Base-by-base conservation (phyloP, 1,140 invertebrate species). In the Euschistus heros region DNA sequence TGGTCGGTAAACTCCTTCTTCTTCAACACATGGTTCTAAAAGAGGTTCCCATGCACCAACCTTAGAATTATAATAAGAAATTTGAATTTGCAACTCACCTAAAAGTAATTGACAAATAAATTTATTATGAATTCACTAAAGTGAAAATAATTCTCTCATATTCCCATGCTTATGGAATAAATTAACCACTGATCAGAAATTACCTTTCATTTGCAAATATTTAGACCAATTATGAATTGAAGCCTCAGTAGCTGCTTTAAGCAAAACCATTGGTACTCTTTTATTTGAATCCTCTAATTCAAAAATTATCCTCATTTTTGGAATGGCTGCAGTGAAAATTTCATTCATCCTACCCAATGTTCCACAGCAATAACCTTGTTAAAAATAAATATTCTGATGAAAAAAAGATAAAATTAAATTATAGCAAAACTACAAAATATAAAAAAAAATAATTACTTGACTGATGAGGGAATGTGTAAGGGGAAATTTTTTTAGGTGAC, bases 1-100 rank as follows among this genome's bases (percentile, higher is more conserved):
- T 0, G 87, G 84, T 70, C 82, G 77, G 70, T 87, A 87, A 4
- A 81, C 74, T 65, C 83, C 83, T 71, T 87, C 86, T 57, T 82
- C 79, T 18, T 83, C 78, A 33, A 84, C 80, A 10, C 84, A 81
- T 1, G 88, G 85, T 70, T 92, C 89, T 15, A 92, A 76, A 0
- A 92, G 71, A 0, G 89, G 89, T 72, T 92, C 88, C 89, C 89
- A 92, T 20, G 79, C 78, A 68, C 84, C 82, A 15, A 84, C 72
- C 63, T 82, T 80, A 65, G 87, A 82, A 74, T 91, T 90, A 70
- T 85, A 91, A 72, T 84, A 89, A 65, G 84, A 84, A 2, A 86
- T 81, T 72, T 88, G 83, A 2, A 89, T 66, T 44, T 84, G 81
- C 4, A 88, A 44, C 33, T 82, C 80, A 15, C 80, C 71, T 71